phyloP scores from a whole-genome alignment of 2,113 vertebrate genomes.

The Chloebia gouldiae region DNA sequence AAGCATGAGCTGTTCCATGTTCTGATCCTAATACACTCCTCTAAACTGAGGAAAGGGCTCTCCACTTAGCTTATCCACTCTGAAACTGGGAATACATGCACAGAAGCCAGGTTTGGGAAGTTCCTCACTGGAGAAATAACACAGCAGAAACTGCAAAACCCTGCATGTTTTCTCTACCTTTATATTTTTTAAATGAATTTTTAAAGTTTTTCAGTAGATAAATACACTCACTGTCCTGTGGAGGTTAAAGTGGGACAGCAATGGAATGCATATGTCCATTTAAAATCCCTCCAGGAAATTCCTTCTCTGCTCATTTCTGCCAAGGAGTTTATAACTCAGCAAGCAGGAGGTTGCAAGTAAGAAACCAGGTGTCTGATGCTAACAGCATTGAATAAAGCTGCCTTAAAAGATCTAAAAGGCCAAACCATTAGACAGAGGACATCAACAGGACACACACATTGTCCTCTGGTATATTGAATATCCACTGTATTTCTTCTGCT shows the following conservation, averaged over 20 bases:
- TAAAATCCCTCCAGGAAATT: not conserved
- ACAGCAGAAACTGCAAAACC: not conserved
- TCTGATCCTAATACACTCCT: not conserved
- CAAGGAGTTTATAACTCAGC: not conserved
- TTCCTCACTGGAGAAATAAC: not conserved
- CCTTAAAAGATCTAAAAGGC: not conserved
- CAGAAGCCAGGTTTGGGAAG: not conserved
- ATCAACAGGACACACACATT: not conserved
- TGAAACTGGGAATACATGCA: not conserved
- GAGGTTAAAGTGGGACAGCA: not conserved
- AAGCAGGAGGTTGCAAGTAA: not conserved
- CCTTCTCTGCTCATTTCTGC: not conserved
- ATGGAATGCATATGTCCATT: not conserved
- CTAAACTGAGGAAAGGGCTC: not conserved
- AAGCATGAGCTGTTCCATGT: not conserved
- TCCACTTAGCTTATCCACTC: not conserved
- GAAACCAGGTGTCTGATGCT: not conserved
- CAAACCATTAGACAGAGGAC: not conserved
- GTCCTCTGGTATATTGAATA: not conserved
- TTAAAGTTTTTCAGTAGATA: not conserved
- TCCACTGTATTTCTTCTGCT: not conserved
- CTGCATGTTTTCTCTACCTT: not conserved
- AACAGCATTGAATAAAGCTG: not conserved
- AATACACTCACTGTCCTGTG: not conserved
- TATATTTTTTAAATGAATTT: not conserved